phyloP scores from a whole-genome alignment of 2,888 invertebrate genomes.

The Ceratothoa steindachneri region DNA sequence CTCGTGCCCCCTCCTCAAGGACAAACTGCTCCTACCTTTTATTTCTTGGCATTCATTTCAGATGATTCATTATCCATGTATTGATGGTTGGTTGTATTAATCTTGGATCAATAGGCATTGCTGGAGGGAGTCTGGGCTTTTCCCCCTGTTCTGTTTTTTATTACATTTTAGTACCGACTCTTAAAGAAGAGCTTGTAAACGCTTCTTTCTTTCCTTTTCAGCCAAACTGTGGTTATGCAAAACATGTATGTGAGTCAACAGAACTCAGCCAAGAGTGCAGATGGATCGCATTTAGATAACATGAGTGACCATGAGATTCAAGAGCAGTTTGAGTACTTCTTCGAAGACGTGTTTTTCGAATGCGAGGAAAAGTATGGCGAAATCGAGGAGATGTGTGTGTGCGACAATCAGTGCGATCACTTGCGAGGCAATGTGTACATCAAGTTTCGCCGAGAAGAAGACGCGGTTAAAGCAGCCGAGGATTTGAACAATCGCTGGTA shows the following conservation, averaged over 20 bases:
- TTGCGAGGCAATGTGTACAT: slow-evolving; percentile 61
- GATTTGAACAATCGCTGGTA: slow-evolving; percentile 61
- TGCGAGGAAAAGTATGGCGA: slow-evolving; percentile 60
- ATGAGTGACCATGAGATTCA: slow-evolving; percentile 57
- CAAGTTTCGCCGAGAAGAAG: slow-evolving; percentile 59
- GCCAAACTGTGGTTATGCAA: slow-evolving; percentile 59
- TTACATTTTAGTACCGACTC: no score
- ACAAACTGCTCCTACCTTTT: no score
- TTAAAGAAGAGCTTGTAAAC: no score
- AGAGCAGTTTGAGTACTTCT: slow-evolving; percentile 60
- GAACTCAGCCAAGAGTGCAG: slow-evolving; percentile 57
- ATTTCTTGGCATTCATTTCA: no score
- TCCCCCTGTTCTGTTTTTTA: no score
- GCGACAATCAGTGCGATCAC: slow-evolving; percentile 61
- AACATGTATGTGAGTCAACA: slow-evolving; percentile 60
- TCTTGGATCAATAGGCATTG: no score
- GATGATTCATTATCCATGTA: no score
- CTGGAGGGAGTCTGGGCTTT: no score
- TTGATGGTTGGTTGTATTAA: no score
- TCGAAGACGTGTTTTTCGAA: slow-evolving; percentile 60
- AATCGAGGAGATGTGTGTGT: slow-evolving; percentile 62
- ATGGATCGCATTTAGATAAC: slow-evolving; percentile 53
- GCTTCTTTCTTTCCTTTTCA: no score
- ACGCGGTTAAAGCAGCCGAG: slow-evolving; percentile 59
- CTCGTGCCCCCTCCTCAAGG: no score